Conservation (phyloP, 2,888 invertebrate genomes). For the Amaurobius ferox region DNA sequence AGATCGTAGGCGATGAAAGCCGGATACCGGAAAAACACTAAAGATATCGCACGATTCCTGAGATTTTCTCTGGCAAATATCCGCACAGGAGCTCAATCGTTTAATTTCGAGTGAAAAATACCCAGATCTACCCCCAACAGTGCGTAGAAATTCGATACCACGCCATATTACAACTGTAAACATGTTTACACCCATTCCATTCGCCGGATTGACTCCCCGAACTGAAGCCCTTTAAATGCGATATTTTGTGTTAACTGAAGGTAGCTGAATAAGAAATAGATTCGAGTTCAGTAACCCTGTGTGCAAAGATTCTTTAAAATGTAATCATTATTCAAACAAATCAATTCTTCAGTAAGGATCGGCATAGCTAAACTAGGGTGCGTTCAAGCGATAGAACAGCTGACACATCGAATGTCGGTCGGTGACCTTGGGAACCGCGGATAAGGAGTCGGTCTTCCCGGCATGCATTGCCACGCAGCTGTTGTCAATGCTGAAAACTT, state of each 20-base stretch:
- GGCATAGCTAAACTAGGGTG: not conserved
- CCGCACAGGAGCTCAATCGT: conserved; percentile 17
- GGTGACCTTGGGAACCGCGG: conserved; percentile 63
- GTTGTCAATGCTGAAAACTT: conserved; percentile 34
- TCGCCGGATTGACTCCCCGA: conserved; percentile 29
- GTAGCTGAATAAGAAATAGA: not conserved
- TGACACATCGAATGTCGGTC: conserved; percentile 65
- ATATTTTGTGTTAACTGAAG: not conserved
- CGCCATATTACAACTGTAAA: conserved; percentile 68
- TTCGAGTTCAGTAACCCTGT: not conserved
- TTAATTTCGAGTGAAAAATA: not conserved
- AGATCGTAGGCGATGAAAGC: conserved; percentile 46
- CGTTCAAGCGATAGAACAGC: conserved; percentile 21
- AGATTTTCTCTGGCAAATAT: conserved; percentile 48
- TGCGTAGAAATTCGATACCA: conserved; percentile 11
- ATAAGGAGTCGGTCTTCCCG: conserved; percentile 41
- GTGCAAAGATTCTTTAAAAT: not conserved
- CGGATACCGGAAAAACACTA: conserved; percentile 69
- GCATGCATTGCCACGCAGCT: conserved; percentile 40
- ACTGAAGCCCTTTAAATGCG: not conserved
- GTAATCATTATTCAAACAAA: not conserved
- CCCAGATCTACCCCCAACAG: not conserved
- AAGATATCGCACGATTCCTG: conserved; percentile 62
- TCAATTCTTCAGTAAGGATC: not conserved
- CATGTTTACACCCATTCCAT: conserved; percentile 67